These are phyloP conservation scores for Zaprionus camerounensis DNA, from an alignment of 1,140 invertebrate species.

Conservation along the genomic window DNA sequence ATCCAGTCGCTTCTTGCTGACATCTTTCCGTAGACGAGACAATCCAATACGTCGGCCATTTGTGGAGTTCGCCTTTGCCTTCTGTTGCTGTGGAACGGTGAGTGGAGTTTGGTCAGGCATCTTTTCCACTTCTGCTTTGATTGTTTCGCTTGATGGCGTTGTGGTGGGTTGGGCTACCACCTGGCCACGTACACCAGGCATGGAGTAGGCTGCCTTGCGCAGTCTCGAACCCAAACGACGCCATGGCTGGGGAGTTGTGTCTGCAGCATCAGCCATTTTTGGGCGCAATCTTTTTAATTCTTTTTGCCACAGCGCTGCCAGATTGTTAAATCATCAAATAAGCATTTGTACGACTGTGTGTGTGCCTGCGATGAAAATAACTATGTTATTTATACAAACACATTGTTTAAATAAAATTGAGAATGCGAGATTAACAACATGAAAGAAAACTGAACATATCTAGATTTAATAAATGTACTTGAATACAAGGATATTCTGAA, in stretches of 20 bases:
- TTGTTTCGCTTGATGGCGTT: background rate
- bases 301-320: conserved; percentile 25
- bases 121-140: background rate
- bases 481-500: too few relatives aligned
- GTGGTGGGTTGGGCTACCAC: background rate
- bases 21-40: conserved; percentile 45
- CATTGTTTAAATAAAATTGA: too few relatives aligned
- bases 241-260: conserved; percentile 25
- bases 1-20: conserved; percentile 62
- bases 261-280: conserved; percentile 15
- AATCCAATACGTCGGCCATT: conserved; percentile 58
- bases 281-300: background rate
- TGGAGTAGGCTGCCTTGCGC: conserved; percentile 20
- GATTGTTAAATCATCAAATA: background rate
- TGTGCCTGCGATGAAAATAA: background rate
- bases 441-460: too few relatives aligned
- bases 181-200: conserved; percentile 26
- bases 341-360: background rate
- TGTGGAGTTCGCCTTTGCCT: conserved; percentile 36
- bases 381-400: background rate
- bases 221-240: conserved; percentile 34
- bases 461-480: too few relatives aligned
- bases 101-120: conserved; percentile 42
- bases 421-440: too few relatives aligned
- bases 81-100: conserved; percentile 7